Evolutionary conservation across 2,797 vertebrate genomes (phyloP), one percentile per base, ranked within the genome.

Genomic region (Arremon brunneinucha): DNA sequence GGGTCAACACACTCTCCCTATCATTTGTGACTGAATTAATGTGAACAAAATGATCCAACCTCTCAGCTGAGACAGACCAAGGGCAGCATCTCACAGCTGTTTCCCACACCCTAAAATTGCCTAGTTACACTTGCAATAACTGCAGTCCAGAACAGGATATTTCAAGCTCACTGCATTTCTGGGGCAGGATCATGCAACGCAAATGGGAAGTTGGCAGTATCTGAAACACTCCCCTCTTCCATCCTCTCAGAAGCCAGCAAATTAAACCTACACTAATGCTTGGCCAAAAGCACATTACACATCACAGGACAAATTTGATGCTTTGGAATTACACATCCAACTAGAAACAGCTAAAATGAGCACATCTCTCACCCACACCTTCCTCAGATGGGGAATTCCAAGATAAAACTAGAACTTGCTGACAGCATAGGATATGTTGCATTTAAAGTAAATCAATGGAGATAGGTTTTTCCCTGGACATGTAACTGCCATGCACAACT

Each of bases 71-170:
- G 43, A 79, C 6, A 68, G 37, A 47, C 32, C 53, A 71, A 52
- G 28, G 78, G 52, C 64, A 87, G 39, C n/a, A 57, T 15, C 63
- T 64, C 65, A 63, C 65, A 90, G 77, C 57, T 71, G 39, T 34
- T 59, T 70, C 37, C 81, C 77, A 81, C 77, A 81, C 57, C n/a
- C 81, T 83, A 53, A 74, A 80, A 75, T 82, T 87, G 55, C 57
- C 41, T 11, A 1, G 57, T 9, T 62, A 37, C n/a, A 75, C 35
- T 53, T 83, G 22, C 70, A 83, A 1, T 47, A 90, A 64, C 53
- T 49, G 46, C 39, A 65, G 3, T n/a, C 65, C 56, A 69, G 18
- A 47, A 69, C 4, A 86, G 69, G 67, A 74, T 57, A 24, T 75
- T 81, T 90, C 28, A 52, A 70, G 53, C 49, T 90, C 47, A 44